Base-by-base conservation (phyloP, 2,113 vertebrate species). In the Ciconia boyciana region DNA sequence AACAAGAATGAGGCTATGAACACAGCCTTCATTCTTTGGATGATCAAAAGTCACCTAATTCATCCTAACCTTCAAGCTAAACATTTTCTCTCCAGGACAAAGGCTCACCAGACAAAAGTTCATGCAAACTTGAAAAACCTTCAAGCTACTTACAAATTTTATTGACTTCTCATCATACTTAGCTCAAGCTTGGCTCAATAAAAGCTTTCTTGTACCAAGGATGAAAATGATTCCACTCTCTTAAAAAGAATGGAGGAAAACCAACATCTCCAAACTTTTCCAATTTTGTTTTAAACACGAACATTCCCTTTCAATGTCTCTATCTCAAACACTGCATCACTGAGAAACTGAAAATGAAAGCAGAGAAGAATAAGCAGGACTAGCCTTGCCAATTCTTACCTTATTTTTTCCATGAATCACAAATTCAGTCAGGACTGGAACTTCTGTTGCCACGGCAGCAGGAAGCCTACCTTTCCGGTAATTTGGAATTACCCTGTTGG, bases 21-120 rank as follows among this genome's bases (percentile, higher is more conserved):
- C 76, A 92, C 75, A 95, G 94, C 55, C 75, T 65, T 90, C 80
- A 84, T 91, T 93, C 87, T 94, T 26, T 12, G 44, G 39, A 62
- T 61, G 89, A 95, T 89, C 93, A 74, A 62, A 95, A 87, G 82
- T 95, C 93, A 93, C 83, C 83, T 95, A 84, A 92, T 96, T 93
- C 79, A 81, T 94, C 83, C 92, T 89, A 97, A 95, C 72, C 77
- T 92, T 92, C 69, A 78, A 74, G 44, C 49, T 84, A 95, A 91
- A 78, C 52, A 87, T 95, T 95, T 95, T 95, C 48, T 84, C 24
- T 81, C 46, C 39, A 62, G 46, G 84, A 97, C 91, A 94, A 84
- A 32, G 20, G 62, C 64, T 93, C 66, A 60, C 44, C 5, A 12
- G 82, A 86, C 20, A 34, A 78, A 97, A 95, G 93, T 88, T 82